A percentile compares a stretch with the other conserved stretches of the same genome.
Evolutionary conservation across 1,140 invertebrate species (phyloP).

Genomic region (Globodera ellingtonae): DNA sequence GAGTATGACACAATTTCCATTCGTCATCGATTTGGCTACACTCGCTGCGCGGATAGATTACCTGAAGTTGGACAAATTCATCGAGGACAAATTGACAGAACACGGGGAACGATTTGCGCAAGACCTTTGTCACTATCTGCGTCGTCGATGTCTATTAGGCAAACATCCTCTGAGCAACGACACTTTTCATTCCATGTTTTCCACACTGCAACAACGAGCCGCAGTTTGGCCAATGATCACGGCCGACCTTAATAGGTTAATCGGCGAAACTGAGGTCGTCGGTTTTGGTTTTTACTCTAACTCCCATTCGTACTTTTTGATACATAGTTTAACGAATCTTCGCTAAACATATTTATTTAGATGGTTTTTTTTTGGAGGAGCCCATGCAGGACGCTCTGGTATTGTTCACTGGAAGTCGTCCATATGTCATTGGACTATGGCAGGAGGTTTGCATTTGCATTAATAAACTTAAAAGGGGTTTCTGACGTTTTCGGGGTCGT

Average conservation of each 20-base stretch:
- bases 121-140: conserved; percentile 48
- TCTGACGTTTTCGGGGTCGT: no score
- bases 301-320: no score
- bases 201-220: conserved; percentile 39
- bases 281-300: neutral
- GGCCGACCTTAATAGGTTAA: conserved; percentile 34
- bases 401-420: no score
- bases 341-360: no score
- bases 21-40: conserved; percentile 96
- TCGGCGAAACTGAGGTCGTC: conserved; percentile 30
- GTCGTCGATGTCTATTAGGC: conserved; percentile 25
- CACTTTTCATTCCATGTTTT: conserved; percentile 49
- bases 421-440: no score
- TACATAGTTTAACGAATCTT: no score
- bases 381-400: no score
- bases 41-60: conserved; percentile 92
- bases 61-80: conserved; percentile 96
- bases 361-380: no score
- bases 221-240: conserved; percentile 33
- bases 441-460: no score
- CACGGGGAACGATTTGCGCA: conserved; percentile 69
- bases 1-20: conserved; percentile 89
- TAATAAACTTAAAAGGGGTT: no score
- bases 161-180: conserved; percentile 39
- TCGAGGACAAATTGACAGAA: conserved; percentile 92